Percentiles rank a stretch among this genome's conserved stretches.
Conservation (phyloP, 2,888 invertebrate species). For the Agrotis exclamationis region DNA sequence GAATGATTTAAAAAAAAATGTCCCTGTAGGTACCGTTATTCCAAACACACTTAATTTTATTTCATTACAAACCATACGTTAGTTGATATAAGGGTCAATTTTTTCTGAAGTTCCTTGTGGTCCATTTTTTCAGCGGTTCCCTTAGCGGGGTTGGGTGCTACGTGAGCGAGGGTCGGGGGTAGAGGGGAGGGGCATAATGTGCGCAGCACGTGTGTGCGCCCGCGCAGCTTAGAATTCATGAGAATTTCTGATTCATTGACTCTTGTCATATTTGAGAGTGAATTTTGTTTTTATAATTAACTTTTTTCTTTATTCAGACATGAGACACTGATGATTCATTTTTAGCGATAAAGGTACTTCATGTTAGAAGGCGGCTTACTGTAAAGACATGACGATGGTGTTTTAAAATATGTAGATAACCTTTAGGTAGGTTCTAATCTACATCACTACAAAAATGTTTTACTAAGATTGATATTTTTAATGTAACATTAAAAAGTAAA, state of each 20-base stretch:
- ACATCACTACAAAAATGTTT: neutral
- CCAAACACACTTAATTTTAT: neutral
- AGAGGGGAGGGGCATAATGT: constrained; percentile 81
- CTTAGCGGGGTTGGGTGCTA: constrained; percentile 76
- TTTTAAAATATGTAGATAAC: neutral
- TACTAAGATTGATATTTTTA: too few relatives aligned
- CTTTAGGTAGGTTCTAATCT: constrained; percentile 2
- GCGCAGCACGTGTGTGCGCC: constrained; percentile 83
- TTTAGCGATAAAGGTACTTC: neutral
- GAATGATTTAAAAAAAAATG: constrained; percentile 71
- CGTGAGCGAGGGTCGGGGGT: constrained; percentile 70
- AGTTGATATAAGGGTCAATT: constrained; percentile 68
- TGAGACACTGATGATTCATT: constrained; percentile 57
- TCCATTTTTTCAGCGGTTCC: constrained; percentile 86
- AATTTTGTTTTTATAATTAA: constrained; percentile 67
- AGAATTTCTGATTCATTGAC: constrained; percentile 88
- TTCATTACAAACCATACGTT: constrained; percentile 59
- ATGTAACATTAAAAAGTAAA: too few relatives aligned
- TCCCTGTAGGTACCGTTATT: constrained; percentile 70
- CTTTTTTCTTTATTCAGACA: constrained; percentile 55
- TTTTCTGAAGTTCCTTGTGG: constrained; percentile 67
- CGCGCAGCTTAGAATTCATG: constrained; percentile 80
- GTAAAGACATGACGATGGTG: neutral
- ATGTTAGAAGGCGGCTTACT: neutral
- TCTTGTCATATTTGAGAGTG: constrained; percentile 74